Percentiles rank a stretch among this genome's conserved stretches.
These are phyloP conservation scores for Campaea margaritaria DNA, from an alignment of 2,888 invertebrate species.

Conservation along the genomic window DNA sequence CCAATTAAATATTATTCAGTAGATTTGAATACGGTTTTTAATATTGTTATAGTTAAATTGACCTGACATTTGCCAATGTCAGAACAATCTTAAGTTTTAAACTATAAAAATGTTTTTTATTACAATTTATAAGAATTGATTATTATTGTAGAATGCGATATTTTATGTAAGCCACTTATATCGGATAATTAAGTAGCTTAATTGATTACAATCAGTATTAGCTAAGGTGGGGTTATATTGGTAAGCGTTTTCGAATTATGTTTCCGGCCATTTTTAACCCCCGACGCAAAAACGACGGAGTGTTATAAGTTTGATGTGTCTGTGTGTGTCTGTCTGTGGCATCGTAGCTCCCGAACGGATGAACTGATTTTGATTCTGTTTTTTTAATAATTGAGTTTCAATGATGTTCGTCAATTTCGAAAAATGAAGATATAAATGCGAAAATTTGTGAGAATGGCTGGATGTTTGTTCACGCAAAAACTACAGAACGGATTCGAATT, in stretches of 20 bases:
- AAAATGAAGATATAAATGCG: too few relatives aligned
- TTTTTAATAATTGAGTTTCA: too few relatives aligned
- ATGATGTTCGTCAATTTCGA: too few relatives aligned
- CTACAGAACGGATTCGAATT: too few relatives aligned
- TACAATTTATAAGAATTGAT: neutral
- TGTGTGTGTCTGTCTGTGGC: too few relatives aligned
- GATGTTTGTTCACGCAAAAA: too few relatives aligned
- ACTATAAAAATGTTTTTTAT: neutral
- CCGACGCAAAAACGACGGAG: too few relatives aligned
- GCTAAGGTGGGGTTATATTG: neutral
- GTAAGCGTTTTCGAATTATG: neutral
- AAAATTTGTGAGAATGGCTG: too few relatives aligned
- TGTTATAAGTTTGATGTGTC: too few relatives aligned
- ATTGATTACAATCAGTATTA: neutral
- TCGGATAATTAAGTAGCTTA: neutral
- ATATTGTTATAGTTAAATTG: slow-evolving; percentile 28
- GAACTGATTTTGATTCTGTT: too few relatives aligned
- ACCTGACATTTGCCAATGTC: slow-evolving; percentile 35
- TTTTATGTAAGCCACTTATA: neutral
- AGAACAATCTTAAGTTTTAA: slow-evolving; percentile 3
- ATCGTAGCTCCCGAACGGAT: too few relatives aligned
- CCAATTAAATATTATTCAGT: neutral
- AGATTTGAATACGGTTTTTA: neutral
- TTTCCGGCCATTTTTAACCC: too few relatives aligned
- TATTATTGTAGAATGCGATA: neutral